phyloP scores from a whole-genome alignment of 2,888 invertebrate species.

The Clostera curtula region DNA sequence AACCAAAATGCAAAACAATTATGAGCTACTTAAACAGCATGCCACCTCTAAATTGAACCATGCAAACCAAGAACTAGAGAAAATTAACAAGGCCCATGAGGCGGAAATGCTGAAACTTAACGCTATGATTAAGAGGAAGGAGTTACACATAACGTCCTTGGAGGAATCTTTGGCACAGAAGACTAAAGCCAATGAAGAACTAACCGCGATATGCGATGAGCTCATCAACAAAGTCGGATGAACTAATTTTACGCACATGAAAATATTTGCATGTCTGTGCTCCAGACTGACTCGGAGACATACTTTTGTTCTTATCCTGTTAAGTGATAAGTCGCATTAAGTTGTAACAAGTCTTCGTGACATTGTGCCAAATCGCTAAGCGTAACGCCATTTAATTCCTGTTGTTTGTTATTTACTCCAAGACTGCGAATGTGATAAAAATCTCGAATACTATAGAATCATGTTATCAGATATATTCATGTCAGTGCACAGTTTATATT shows the following conservation, averaged over 20 bases:
- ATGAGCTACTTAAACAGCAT: slow-evolving; percentile 89
- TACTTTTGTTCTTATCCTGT: slow-evolving; percentile 52
- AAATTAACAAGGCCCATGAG: slow-evolving; percentile 81
- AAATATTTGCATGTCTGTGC: slow-evolving; percentile 38
- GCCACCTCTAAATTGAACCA: slow-evolving; percentile 88
- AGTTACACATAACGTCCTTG: slow-evolving; percentile 87
- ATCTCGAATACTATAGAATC: slow-evolving; percentile 23
- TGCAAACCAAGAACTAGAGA: slow-evolving; percentile 86
- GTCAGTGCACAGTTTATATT: slow-evolving; percentile 30
- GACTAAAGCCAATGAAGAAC: slow-evolving; percentile 89
- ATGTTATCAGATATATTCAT: slow-evolving; percentile 19
- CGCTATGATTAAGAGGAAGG: slow-evolving; percentile 90
- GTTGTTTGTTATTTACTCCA: slow-evolving; percentile 28
- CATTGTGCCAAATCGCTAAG: slow-evolving; percentile 52
- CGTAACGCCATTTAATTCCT: slow-evolving; percentile 30
- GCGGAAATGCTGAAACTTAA: slow-evolving; percentile 88
- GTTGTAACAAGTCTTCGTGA: slow-evolving; percentile 32
- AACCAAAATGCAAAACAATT: slow-evolving; percentile 85
- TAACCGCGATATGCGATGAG: slow-evolving; percentile 95
- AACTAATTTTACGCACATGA: slow-evolving; percentile 30
- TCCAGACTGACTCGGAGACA: slow-evolving; percentile 36
- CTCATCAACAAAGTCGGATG: slow-evolving; percentile 80
- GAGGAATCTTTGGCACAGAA: slow-evolving; percentile 91
- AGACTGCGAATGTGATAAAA: slow-evolving; percentile 62
- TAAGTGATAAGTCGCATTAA: slow-evolving; percentile 54